Base-by-base conservation (phyloP, 2,888 invertebrate species). In the Habroteleia sp. region DNA sequence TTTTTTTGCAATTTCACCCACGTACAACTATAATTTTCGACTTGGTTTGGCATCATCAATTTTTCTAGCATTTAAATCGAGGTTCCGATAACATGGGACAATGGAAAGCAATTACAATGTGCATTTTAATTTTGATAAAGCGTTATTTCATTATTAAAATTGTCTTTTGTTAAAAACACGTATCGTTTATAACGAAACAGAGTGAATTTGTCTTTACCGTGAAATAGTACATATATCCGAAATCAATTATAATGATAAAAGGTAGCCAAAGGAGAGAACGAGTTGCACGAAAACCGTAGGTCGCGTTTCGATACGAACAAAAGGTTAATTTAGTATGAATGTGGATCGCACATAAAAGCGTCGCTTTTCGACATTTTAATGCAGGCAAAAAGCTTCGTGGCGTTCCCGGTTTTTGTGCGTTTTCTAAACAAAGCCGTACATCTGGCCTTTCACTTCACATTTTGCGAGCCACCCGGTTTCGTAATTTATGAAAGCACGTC, bases 401-500 rank as follows among this genome's bases (percentile, higher is more conserved):
- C 5, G 29, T 48, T 3, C n/a, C 3, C 10, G 41, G 33, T 65
- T 65, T 66, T 65, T 29, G 31, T 20, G 65, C 17, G 29, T 44
- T 56, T 44, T 65, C 46, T 39, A 66, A 66, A 65, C 54, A 66
- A 54, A 66, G 54, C 29, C 20, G 25, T 44, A 65, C 23, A 35
- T 23, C 23, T 44, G 66, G 31, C 39, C 63, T 58, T 33, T 48
- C 41, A 11, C 33, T 20, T 48, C n/a, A 16, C 41, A 10, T 56
- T 56, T 68, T 41, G 16, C 48, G 17, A 7, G 31, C n/a, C 41
- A 8, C 41, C 11, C 16, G 20, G 20, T 31, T 68, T 17, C 17
- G 52, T 69, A 69, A 62, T 71, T 71, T 54, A 62, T 54, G 62
- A 71, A 60, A 62, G 37, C 54, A 27, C 54, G 54, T 60, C 31